Conservation (phyloP, 2,797 vertebrate genomes). For the Syndactyla subalaris region DNA sequence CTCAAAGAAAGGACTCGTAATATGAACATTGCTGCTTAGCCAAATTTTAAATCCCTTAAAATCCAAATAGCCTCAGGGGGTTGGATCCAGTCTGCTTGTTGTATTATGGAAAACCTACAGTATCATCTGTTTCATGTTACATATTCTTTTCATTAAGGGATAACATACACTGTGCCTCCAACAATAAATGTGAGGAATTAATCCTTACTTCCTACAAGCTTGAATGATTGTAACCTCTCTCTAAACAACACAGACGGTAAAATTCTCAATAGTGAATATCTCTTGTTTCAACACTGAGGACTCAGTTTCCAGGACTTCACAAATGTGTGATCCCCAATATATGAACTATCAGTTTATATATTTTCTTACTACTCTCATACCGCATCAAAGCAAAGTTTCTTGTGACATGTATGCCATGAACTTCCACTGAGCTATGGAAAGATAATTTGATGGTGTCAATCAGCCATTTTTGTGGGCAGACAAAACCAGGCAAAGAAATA, state of each 20-base stretch:
- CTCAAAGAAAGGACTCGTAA: background rate
- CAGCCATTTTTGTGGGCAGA: background rate
- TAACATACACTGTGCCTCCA: background rate
- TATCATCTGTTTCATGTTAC: background rate
- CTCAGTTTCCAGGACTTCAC: background rate
- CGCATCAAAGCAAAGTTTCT: background rate
- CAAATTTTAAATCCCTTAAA: slow-evolving; percentile 23
- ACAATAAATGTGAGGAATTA: background rate
- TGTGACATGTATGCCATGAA: background rate
- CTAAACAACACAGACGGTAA: background rate
- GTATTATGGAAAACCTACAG: background rate
- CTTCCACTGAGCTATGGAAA: background rate
- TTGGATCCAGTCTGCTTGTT: background rate
- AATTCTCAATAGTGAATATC: background rate
- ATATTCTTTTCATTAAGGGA: background rate
- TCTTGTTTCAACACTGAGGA: background rate
- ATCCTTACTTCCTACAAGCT: background rate
- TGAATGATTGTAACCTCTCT: background rate
- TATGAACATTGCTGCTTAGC: background rate
- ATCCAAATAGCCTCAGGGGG: background rate
- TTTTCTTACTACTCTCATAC: background rate
- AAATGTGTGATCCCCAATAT: background rate
- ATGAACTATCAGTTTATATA: background rate
- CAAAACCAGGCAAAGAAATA: background rate
- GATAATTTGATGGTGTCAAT: background rate